Percentiles rank a stretch among this genome's conserved stretches.
These are phyloP conservation scores for Pampusana beccarii DNA, from an alignment of 2,113 vertebrate genomes.

Conservation along the genomic window DNA sequence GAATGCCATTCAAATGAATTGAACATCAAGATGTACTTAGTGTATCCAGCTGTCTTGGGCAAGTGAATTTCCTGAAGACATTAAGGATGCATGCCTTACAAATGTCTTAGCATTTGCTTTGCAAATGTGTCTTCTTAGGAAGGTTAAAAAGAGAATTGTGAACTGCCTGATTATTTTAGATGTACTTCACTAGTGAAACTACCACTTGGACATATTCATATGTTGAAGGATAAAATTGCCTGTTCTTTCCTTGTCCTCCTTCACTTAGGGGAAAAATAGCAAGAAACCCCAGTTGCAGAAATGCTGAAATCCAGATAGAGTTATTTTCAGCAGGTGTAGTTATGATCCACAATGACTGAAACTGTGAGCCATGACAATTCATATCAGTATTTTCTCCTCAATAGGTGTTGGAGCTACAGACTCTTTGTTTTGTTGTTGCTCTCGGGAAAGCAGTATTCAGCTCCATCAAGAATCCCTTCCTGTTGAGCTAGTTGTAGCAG, in stretches of 20 bases:
- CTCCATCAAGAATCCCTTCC: not conserved
- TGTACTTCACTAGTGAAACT: not conserved
- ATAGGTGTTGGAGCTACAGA: not conserved
- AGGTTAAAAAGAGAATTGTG: not conserved
- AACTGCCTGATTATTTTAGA: slow-evolving; percentile 5
- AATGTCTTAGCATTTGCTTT: not conserved
- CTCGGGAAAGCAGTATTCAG: not conserved
- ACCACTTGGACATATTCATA: not conserved
- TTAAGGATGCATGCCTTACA: not conserved
- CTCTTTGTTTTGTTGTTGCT: not conserved
- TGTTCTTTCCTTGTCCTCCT: not conserved
- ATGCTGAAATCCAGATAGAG: not conserved
- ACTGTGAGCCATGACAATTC: not conserved
- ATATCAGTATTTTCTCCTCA: not conserved
- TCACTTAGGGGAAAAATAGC: not conserved
- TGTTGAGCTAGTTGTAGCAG: rapidly evolving
- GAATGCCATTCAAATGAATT: not conserved
- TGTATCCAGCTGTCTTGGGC: not conserved
- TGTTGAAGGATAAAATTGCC: not conserved
- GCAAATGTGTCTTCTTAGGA: not conserved
- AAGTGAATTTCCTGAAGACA: not conserved
- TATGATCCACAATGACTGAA: not conserved
- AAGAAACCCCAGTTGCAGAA: not conserved
- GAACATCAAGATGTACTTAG: not conserved
- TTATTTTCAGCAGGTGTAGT: not conserved